Conservation (phyloP, 1,140 invertebrate species). For the Brachionus asplanchnoidis region DNA sequence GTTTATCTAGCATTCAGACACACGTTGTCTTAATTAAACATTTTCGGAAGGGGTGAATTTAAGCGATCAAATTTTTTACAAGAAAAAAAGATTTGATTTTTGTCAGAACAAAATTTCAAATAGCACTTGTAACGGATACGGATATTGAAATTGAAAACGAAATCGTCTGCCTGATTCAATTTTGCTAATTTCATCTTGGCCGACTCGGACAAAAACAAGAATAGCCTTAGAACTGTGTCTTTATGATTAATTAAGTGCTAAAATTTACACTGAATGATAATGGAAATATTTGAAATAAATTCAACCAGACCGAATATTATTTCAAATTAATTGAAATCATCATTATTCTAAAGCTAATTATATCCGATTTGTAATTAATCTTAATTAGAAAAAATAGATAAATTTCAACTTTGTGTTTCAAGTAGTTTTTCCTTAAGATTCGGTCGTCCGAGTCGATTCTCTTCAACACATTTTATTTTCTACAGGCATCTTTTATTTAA, state of each 20-base stretch:
- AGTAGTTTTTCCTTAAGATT: conserved; percentile 1
- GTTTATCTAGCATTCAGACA: background rate
- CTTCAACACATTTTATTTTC: background rate
- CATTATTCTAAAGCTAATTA: conserved; percentile 27
- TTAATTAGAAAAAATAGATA: conserved; percentile 27
- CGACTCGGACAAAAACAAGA: background rate
- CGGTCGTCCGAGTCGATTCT: conserved; percentile 11
- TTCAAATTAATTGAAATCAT: conserved; percentile 29
- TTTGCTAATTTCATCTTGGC: background rate
- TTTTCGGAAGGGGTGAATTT: background rate
- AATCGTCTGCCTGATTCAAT: conserved; percentile 26
- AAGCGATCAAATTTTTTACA: background rate
- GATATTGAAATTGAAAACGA: conserved; percentile 30
- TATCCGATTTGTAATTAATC: conserved; percentile 27
- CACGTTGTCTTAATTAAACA: background rate
- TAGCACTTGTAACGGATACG: conserved; percentile 23
- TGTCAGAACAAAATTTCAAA: background rate
- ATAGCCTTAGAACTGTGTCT: conserved; percentile 9
- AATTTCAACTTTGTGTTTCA: conserved; percentile 13
- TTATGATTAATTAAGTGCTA: conserved; percentile 32
- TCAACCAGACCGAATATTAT: conserved; percentile 25
- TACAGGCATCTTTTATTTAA: background rate
- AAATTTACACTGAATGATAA: conserved; percentile 10
- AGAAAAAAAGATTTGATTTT: background rate
- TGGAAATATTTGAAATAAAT: conserved; percentile 23